These are phyloP conservation scores for Eunapius fragilis DNA, from an alignment of 37 sponge, comb jelly and placozoan species.

Conservation along the genomic window DNA sequence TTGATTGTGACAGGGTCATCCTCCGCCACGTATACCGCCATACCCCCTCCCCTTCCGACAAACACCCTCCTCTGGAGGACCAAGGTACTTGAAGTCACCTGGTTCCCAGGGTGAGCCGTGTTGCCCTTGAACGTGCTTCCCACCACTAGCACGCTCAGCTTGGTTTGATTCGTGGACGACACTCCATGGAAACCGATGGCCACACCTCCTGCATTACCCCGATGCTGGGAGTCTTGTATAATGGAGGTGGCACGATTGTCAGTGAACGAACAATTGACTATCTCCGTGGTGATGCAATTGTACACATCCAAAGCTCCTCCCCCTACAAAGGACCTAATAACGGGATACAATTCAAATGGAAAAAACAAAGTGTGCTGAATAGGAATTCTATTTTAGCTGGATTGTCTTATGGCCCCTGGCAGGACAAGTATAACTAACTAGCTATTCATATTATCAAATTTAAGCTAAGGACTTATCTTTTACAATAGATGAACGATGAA, in stretches of 20 bases:
- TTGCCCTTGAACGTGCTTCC: conserved; percentile 17
- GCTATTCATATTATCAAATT: too few relatives aligned
- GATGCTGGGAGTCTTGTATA: not conserved
- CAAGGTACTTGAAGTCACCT: not conserved
- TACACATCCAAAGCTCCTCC: conserved; percentile 14
- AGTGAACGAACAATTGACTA: not conserved
- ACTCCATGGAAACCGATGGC: conserved; percentile 5
- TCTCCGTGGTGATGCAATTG: not conserved
- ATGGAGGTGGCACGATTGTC: conserved; percentile 9
- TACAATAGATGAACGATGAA: too few relatives aligned
- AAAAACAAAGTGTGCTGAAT: too few relatives aligned
- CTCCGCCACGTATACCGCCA: conserved; percentile 1
- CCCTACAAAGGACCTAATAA: conserved; percentile 10
- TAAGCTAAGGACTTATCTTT: too few relatives aligned
- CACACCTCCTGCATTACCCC: conserved; percentile 23
- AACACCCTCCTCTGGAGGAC: conserved; percentile 2
- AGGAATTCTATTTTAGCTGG: too few relatives aligned
- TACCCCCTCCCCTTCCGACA: conserved; percentile 13
- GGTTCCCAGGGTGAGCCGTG: not conserved
- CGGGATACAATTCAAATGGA: too few relatives aligned
- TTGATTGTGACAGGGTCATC: not conserved
- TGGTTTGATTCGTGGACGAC: not conserved
- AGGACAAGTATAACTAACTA: too few relatives aligned
- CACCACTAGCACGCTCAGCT: not conserved
- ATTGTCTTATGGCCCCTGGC: too few relatives aligned